Percentiles rank a stretch among this genome's conserved stretches.
Evolutionary conservation across 1,140 invertebrate species (phyloP).

Genomic region (Coelopa frigida): DNA sequence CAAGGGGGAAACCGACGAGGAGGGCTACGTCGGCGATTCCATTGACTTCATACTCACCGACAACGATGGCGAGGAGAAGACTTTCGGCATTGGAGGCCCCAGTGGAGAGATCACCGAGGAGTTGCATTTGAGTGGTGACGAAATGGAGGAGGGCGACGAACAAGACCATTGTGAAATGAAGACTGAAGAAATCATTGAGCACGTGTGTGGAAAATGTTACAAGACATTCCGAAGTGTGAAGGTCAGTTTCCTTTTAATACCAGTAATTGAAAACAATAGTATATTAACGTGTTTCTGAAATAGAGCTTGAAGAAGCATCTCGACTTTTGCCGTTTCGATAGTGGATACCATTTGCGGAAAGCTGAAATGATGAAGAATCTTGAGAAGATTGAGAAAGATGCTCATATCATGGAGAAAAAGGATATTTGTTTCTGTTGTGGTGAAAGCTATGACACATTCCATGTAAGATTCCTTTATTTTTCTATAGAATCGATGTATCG

Average conservation of each 20-base stretch:
- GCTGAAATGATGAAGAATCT: conserved; percentile 40
- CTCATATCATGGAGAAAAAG: conserved; percentile 36
- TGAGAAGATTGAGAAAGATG: conserved; percentile 42
- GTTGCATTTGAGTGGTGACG: conserved; percentile 15
- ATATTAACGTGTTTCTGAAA: neutral
- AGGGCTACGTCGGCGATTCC: conserved; percentile 24
- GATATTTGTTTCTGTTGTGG: conserved; percentile 41
- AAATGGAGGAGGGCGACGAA: conserved; percentile 8
- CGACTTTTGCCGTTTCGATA: conserved; percentile 38
- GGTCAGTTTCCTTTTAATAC: no score
- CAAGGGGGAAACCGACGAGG: conserved; percentile 24
- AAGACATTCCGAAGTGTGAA: conserved; percentile 36
- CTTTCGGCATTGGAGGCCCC: conserved; percentile 11
- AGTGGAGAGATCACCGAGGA: conserved; percentile 22
- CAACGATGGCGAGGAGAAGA: conserved; percentile 18
- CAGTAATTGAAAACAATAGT: no score
- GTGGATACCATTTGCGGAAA: conserved; percentile 37
- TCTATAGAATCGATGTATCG: neutral
- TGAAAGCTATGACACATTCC: conserved; percentile 42
- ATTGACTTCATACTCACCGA: conserved; percentile 36
- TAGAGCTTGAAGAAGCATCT: conserved; percentile 37
- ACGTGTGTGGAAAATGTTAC: conserved; percentile 41
- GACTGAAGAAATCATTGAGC: conserved; percentile 39
- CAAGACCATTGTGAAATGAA: conserved; percentile 2
- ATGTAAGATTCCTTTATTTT: conserved; percentile 20